Base-by-base conservation (phyloP, 2,797 vertebrate genomes). In the Pagetopsis macropterus region DNA sequence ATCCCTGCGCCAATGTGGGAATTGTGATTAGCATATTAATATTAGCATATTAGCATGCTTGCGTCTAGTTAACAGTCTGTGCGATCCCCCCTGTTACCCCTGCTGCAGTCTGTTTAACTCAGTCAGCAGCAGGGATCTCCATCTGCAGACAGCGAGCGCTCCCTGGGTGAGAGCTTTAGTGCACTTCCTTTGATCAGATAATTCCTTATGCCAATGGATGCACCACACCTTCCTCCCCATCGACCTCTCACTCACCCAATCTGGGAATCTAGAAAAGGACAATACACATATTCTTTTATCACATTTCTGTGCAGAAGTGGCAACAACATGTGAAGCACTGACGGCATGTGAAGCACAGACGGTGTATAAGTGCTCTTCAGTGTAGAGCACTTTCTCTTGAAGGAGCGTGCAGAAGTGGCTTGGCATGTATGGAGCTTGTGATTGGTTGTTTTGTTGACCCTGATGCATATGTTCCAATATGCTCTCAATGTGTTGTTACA, bases 21-120 rank as follows among this genome's bases (percentile, higher is more conserved):
- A 71, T 75, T 67, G 15, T 77, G 70, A 92, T 90, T 89, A 92
- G 79, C 88, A 90, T 89, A 84, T 81, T 65, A 56, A 70, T 74
- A 86, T 89, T 82, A 84, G 82, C 71, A 77, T 83, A 90, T 92
- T 88, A 91, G 88, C 82, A 85, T 89, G 66, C 79, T 84, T 81
- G 63, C 68, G 79, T 70, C 70, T 73, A 78, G 87, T 83, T 83
- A 70, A 70, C 51, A 72, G 78, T 82, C 69, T 27, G 40, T 65
- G 31, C 57, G 56, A 78, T 66, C 78, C 79, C 74, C 64, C 63
- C n/a, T 0, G 27, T 69, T 74, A 40, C 54, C 85, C 67, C 70
- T 51, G 62, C 61, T 68, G 76, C 84, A 70, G 83, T 74, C 65
- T 77, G 71, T 84, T 88, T 83, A 82, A 84, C 85, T 79, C 72